Conservation (phyloP, 1,140 invertebrate genomes). For the Monomorium pharaonis region DNA sequence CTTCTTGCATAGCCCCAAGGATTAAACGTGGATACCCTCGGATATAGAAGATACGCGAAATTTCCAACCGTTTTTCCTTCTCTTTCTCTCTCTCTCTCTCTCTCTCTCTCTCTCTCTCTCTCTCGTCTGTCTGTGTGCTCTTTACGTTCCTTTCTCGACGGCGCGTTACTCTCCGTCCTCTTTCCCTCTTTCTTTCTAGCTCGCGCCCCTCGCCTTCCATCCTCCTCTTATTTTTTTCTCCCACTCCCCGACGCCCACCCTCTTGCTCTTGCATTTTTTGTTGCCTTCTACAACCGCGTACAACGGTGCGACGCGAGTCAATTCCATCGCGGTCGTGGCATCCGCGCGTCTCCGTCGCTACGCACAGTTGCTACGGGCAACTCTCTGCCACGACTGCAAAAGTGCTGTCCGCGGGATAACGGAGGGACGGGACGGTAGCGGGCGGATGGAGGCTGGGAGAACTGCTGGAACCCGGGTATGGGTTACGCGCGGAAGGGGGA, state of each 20-base stretch:
- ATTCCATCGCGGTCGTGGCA: slow-evolving; percentile 78
- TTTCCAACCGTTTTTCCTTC: slow-evolving; percentile 73
- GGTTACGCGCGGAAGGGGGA: slow-evolving; percentile 60
- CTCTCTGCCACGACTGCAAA: slow-evolving; percentile 76
- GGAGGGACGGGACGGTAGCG: slow-evolving; percentile 26
- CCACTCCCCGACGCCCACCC: slow-evolving; percentile 65
- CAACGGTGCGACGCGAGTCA: slow-evolving; percentile 72
- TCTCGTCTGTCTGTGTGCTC: not conserved
- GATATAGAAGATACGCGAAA: slow-evolving; percentile 77
- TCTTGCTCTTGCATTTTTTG: slow-evolving; percentile 74
- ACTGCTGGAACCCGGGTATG: slow-evolving; percentile 47
- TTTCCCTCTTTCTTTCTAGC: slow-evolving; percentile 55
- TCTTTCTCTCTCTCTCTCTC: slow-evolving; percentile 51
- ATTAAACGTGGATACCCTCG: slow-evolving; percentile 71
- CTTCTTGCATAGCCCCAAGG: slow-evolving; percentile 68
- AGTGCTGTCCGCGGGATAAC: slow-evolving; percentile 78
- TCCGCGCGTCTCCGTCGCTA: slow-evolving; percentile 67
- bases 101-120: slow-evolving; percentile 53
- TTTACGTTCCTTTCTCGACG: slow-evolving; percentile 44
- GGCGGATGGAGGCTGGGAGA: slow-evolving; percentile 49
- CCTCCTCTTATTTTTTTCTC: slow-evolving; percentile 72
- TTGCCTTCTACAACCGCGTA: slow-evolving; percentile 66
- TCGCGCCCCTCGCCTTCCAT: slow-evolving; percentile 60
- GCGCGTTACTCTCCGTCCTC: slow-evolving; percentile 60
- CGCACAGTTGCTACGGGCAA: slow-evolving; percentile 83